Evolutionary conservation across 2,797 vertebrate species (phyloP), one percentile per base, ranked within the genome.

Genomic region (Poecilia gillii): DNA sequence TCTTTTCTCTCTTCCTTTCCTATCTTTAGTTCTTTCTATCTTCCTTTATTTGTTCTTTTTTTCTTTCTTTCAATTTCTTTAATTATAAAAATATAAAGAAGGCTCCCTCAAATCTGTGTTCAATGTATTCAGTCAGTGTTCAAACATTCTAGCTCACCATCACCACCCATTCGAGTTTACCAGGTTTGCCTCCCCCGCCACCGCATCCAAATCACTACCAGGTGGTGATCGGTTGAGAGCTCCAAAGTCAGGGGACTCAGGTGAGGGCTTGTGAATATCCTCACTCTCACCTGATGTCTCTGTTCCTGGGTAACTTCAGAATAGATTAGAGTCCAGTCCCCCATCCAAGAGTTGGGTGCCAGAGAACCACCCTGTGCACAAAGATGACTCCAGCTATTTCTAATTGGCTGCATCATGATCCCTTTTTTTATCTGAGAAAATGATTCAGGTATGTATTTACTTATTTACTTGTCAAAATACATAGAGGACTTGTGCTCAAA

Each of bases 391-490:
- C 25, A 57, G 2, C 53, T 28, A 12, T 57, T 57, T 4, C 9
- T 55, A n/a, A 12, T n/a, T 55, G 25, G 53, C 23, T 79, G 74
- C 80, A 77, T 92, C 84, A 90, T 88, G 81, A 86, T 71, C 75
- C 77, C 59, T 75, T 87, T 84, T 33, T 79, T 20, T 9, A n/a
- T 64, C 71, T 80, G 82, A 84, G 81, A 89, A 87, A 90, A 79
- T 77, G 76, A 90, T 81, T 57, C 62, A 89, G 87, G 90, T 86
- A 85, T 83, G 72, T 87, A 76, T 81, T 85, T 85, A 85, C 91
- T 84, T 89, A 88, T 80, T 57, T 78, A 78, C 76, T 75, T 81
- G 82, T 84, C 87, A 78, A 91, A 93, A 84, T 76, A 85, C 73
- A 80, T 80, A 84, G 53, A 55, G 41, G 46, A 79, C 75, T 5